Evolutionary conservation across 1,140 invertebrate species (phyloP), one percentile per base, ranked within the genome.

Genomic region (Pectinophora gossypiella): DNA sequence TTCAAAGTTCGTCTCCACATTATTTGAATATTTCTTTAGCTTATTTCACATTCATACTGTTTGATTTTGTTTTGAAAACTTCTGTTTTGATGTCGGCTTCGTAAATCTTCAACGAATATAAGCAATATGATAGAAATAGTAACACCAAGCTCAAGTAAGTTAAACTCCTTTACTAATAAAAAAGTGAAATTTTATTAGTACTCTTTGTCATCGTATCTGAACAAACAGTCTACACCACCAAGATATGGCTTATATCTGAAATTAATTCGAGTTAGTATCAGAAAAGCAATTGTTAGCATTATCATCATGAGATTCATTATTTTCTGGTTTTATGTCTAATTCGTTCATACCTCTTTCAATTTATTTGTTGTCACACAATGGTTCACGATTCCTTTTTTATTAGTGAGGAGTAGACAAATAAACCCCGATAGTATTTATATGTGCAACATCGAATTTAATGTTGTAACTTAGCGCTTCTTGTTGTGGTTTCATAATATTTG

Each of bases 391-490:
- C n/a, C n/a, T 65, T 67, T 71, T 75, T 71, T 66, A 71, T 66
- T 68, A 64, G 60, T 58, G 61, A 59, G 54, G 67, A 70, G 62
- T 44, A 47, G 42, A 58, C 43, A 53, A 56, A 53, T 59, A 56
- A 64, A 76, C 68, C 70, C 74, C 66, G 57, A 57, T 66, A 70
- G 64, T 80, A 76, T 68, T 68, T 70, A 66, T 69, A 76, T 66
- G 67, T 9, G 57, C 74, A 78, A 83, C 82, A 85, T 85, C 82
- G 82, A 85, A 85, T 85, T 84, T 85, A 85, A 77, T 69, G 68
- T 80, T 73, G 76, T 78, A 63, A 72, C 66, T 64, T 78, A 83
- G 68, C 71, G 75, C 78, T 82, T 80, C 72, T 79, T 80, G 77
- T 81, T 78, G 70, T 73, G 63, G 69, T 55, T 74, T 76, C 77